Evolutionary conservation across 2,113 vertebrate genomes (phyloP).

Genomic region (Tychaedon coryphoeus): DNA sequence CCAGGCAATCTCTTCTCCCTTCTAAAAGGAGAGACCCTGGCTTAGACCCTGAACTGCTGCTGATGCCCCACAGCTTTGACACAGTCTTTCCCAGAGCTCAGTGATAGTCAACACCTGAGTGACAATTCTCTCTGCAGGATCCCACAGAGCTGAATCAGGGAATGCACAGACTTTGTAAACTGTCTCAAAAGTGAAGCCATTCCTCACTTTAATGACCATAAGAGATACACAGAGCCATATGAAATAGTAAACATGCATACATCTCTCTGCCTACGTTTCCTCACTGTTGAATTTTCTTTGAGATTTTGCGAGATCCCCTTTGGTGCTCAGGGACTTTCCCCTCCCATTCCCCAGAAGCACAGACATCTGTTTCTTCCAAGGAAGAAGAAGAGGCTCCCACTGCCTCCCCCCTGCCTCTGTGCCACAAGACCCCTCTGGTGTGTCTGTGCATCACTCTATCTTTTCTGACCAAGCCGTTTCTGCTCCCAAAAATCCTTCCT

Average conservation of each 20-base stretch:
- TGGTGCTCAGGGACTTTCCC: neutral
- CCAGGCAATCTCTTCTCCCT: neutral
- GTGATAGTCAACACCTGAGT: neutral
- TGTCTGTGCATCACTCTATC: neutral
- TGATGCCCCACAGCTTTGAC: neutral
- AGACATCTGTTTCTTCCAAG: neutral
- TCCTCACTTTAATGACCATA: neutral
- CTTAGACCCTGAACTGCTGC: neutral
- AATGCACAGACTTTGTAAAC: neutral
- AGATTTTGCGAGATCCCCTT: neutral
- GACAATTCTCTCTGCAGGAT: neutral
- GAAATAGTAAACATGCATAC: neutral
- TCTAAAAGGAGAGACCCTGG: neutral
- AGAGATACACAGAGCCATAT: neutral
- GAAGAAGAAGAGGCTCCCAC: neutral
- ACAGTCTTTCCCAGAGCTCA: neutral
- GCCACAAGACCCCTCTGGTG: neutral
- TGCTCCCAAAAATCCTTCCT: neutral
- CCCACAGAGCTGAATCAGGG: neutral
- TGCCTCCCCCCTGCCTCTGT: neutral
- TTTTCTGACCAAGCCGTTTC: neutral
- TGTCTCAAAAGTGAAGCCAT: neutral
- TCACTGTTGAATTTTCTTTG: neutral
- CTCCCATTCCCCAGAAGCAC: fast-evolving
- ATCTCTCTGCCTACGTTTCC: neutral